Base-by-base conservation (phyloP, 2,888 invertebrate genomes). In the Bellardia pandia region DNA sequence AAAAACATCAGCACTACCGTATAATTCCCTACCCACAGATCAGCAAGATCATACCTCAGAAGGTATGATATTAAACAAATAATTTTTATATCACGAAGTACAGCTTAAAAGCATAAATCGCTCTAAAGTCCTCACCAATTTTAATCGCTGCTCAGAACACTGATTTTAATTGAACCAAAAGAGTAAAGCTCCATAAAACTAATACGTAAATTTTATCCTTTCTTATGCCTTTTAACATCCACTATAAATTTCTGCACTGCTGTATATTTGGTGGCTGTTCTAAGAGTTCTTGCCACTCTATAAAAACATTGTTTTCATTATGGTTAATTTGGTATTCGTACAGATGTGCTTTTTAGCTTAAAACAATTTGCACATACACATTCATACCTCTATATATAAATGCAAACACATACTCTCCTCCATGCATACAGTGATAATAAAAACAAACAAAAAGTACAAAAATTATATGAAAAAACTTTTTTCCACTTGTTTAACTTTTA, bases 251-350 rank as follows among this genome's bases (percentile, higher is more conserved):
- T 56, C 16, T 1, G 1, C 16, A 37, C 16, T 14, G 16, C 79
- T 85, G 71, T 53, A 13, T 6, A 60, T 11, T 71, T 76, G 0
- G 45, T 75, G 48, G 30, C 13, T 51, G 13, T 37, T 84, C 48
- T 66, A 75, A 82, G 64, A 71, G 33, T 75, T 81, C 66, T 77
- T 81, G 85, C 74, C 56, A 81, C 84, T 87, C 80, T 81, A 87
- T 85, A 85, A 85, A 88, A 85, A 88, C 82, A 85, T 75, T 86
- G 80, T 86, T 79, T 86, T 88, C 88, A 88, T 88, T 88, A 88
- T 86, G 88, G 86, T 88, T 88, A 86, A 88, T 88, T 88, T 88
- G 88, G 83, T 86, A 83, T 88, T 86, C 86, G 77, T 77, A 87
- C 86, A 87, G 86, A 84, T 87, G 86, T 84, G 86, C 86, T 86